phyloP scores from a whole-genome alignment of 2,113 vertebrate species.

The Cavia porcellus region DNA sequence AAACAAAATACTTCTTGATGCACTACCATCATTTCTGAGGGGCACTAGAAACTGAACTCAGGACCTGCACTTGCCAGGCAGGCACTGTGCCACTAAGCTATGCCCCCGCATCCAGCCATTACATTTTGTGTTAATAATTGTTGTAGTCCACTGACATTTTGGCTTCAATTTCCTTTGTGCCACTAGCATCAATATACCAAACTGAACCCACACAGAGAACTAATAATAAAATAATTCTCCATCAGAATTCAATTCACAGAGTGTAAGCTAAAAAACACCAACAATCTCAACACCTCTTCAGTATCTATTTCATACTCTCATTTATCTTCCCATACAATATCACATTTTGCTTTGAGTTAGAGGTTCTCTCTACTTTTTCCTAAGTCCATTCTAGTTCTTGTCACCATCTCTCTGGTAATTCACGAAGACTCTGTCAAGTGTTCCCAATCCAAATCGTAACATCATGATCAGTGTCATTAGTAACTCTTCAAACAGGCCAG shows the following conservation, averaged over 20 bases:
- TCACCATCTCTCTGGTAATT: not conserved
- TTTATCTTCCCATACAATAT: not conserved
- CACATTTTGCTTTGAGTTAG: not conserved
- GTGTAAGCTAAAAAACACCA: not conserved
- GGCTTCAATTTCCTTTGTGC: not conserved
- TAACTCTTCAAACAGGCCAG: not conserved
- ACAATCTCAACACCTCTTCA: conserved; percentile 19
- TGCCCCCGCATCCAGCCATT: not conserved
- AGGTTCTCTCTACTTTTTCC: not conserved
- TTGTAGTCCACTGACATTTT: not conserved
- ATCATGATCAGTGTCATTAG: not conserved
- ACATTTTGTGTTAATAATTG: not conserved
- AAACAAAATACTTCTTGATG: not conserved
- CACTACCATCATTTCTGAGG: not conserved
- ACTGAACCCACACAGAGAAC: not conserved
- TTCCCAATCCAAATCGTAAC: not conserved
- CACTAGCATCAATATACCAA: conserved; percentile 2
- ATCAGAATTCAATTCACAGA: conserved; percentile 53
- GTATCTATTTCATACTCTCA: conserved; percentile 29
- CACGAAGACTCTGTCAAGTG: not conserved
- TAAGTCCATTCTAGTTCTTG: conserved; percentile 31
- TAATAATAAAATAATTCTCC: not conserved
- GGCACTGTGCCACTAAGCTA: no score
- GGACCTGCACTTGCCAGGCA: no score
- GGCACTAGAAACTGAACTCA: no score